Base-by-base conservation (phyloP, 2,888 invertebrate genomes). In the Dilophus febrilis region DNA sequence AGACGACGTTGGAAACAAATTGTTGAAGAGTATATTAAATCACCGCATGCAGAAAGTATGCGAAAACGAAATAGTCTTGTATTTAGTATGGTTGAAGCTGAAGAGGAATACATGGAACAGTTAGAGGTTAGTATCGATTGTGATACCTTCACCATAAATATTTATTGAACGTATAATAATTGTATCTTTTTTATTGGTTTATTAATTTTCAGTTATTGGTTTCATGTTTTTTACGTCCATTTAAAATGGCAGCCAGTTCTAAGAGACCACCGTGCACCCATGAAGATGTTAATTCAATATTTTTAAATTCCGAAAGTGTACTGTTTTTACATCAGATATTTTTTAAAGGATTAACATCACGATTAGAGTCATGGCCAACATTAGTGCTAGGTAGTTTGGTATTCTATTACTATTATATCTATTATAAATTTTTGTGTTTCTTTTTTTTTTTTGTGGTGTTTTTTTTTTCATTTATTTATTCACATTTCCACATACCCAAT, bases 351-450 rank as follows among this genome's bases (percentile, higher is more conserved):
- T 71, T 91, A 35, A 86, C 85, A 5, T 86, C 88, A 1, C 70
- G 90, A 42, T 79, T 91, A 73, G 90, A 91, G 59, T 85, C 80
- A 44, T 91, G 91, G 91, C 91, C 91, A 33, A 90, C 90, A 6
- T 69, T 91, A 46, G 88, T 90, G 45, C 68, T 91, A 63, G 88
- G 88, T 86, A 66, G 69, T 61, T 50, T 41, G 48, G 14, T 13
- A 31, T 29, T 17, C n/a, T 11, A 4, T 4, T 11, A 29, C 5
- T 8, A 29, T n/a, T 29, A 11, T n/a, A 11, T 29, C 12, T 22
- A 14, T 12, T 22, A 14, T 12, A 33, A 33, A 39, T 27, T 39
- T 39, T 33, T 14, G 17, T 39, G 32, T 34, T 39, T 17, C 19
- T 32, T 39, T 12, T 13, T 14, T 33, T n/a, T 13, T 41, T 19